Percentiles rank a stretch among this genome's conserved stretches.
Evolutionary conservation across 2,888 invertebrate genomes (phyloP).

Genomic region (Carterocephalus palaemon): DNA sequence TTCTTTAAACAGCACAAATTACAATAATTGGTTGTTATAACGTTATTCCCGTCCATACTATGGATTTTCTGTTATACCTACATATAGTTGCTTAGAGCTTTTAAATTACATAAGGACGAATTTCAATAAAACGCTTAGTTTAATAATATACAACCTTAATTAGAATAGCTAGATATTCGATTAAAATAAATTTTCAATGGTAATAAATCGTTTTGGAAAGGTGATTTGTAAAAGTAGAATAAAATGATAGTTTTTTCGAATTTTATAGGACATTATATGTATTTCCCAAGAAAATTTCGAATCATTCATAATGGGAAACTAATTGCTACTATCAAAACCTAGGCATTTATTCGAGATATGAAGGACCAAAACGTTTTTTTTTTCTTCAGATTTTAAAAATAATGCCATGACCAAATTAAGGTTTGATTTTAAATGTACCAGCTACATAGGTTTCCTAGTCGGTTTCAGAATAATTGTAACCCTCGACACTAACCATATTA

Average conservation of each 20-base stretch:
- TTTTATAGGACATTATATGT: slow-evolving; percentile 34
- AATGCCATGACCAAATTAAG: slow-evolving; percentile 51
- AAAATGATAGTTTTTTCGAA: slow-evolving; percentile 36
- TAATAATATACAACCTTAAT: slow-evolving; percentile 17
- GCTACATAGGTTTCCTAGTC: slow-evolving; percentile 53
- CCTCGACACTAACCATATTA: slow-evolving; percentile 48
- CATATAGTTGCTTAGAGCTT: slow-evolving; percentile 20
- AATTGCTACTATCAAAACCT: slow-evolving; percentile 34
- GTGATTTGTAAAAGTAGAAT: slow-evolving; percentile 17
- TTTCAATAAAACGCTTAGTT: slow-evolving; percentile 19
- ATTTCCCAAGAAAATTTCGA: slow-evolving; percentile 33
- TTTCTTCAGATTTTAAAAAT: slow-evolving; percentile 44
- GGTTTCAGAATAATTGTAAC: slow-evolving; percentile 54
- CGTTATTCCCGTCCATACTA: slow-evolving; percentile 18
- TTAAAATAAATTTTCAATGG: slow-evolving; percentile 13
- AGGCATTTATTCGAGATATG: slow-evolving; percentile 46
- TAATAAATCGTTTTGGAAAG: slow-evolving; percentile 18
- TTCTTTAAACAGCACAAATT: slow-evolving; percentile 11
- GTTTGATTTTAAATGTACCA: slow-evolving; percentile 54
- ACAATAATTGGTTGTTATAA: slow-evolving; percentile 17
- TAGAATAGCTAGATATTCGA: slow-evolving; percentile 18
- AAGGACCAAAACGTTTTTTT: slow-evolving; percentile 56
- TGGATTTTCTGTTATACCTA: slow-evolving; percentile 20
- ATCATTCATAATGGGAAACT: slow-evolving; percentile 3
- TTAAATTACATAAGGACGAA: slow-evolving; percentile 20